Base-by-base conservation (phyloP, 2,113 vertebrate genomes). In the Leptobrachium ailaonicum region DNA sequence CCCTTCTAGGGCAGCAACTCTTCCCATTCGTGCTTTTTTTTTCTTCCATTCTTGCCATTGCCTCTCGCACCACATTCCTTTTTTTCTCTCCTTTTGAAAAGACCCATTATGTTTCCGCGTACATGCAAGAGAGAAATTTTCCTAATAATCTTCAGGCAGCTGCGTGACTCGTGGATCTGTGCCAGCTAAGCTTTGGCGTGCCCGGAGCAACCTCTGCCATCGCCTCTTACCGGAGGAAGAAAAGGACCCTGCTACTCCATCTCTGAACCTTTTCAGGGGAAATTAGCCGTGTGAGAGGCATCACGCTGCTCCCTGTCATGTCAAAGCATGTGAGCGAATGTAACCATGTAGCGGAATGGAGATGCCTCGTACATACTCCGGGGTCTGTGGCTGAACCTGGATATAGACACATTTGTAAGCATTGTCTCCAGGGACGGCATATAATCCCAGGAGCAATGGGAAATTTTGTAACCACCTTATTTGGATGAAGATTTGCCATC, bases 61-160 rank as follows among this genome's bases (percentile, higher is more conserved):
- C 20, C 20, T 32, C 20, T 32, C 20, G 20, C 20, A 32, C 56
- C 56, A 13, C 2, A 11, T 60, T 14, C 56, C 13, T 58, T 60
- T 60, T 12, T 60, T 12, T 12, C 47, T 60, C 13, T 12, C 56
- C 47, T 60, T 60, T 60, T 60, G 56, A 60, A 60, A 13, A 60
- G 3, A 12, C 9, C 56, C 56, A 10, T 60, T 1, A 12, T 12
- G 3, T 8, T 50, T 50, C 8, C 47, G 4, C 47, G 11, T 60
- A 12, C 56, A 60, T 2, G 56, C 56, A 68, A 53, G 66, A 32
- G 54, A 68, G 75, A 76, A 76, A 66, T n/a, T 64, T 67, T 44
- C 54, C 75, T 68, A 76, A 76, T 76, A 56, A 76, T 41, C 41
- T n/a, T 44, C 66, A 44, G 58, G 66, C 75, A 77, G 75, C 75